Percentiles rank a stretch among this genome's conserved stretches.
Evolutionary conservation across 2,113 vertebrate genomes (phyloP).

Genomic region (Picathartes gymnocephalus): DNA sequence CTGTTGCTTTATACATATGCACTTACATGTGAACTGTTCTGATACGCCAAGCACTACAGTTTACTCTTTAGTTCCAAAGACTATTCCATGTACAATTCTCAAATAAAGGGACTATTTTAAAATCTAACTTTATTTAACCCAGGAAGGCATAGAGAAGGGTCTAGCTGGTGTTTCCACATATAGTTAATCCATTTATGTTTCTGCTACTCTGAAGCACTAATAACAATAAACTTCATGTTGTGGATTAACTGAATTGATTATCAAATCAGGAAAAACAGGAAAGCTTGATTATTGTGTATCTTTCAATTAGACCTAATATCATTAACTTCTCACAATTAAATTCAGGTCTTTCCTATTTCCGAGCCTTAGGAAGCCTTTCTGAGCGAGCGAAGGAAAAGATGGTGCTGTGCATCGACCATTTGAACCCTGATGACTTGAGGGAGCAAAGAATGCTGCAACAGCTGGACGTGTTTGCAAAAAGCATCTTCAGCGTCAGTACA

Average conservation of each 20-base stretch:
- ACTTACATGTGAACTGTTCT: fast-evolving
- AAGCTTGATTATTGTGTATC: not conserved
- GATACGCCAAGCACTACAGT: not conserved
- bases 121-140: not conserved
- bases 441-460: not conserved
- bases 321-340: not conserved
- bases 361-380: not conserved
- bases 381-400: not conserved
- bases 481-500: not conserved
- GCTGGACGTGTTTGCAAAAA: not conserved
- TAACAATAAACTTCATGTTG: not conserved
- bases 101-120: not conserved
- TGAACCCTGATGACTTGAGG: not conserved
- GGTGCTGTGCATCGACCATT: not conserved
- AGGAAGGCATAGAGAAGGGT: not conserved
- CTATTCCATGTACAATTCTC: not conserved
- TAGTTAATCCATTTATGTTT: not conserved
- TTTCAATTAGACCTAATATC: not conserved
- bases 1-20: not conserved
- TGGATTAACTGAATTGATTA: not conserved
- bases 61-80: not conserved
- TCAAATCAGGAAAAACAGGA: not conserved
- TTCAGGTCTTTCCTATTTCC: not conserved
- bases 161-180: not conserved
- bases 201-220: not conserved